Evolutionary conservation across 2,888 invertebrate species (phyloP), one percentile per base, ranked within the genome.

Genomic region (Falcaria lacertinaria): DNA sequence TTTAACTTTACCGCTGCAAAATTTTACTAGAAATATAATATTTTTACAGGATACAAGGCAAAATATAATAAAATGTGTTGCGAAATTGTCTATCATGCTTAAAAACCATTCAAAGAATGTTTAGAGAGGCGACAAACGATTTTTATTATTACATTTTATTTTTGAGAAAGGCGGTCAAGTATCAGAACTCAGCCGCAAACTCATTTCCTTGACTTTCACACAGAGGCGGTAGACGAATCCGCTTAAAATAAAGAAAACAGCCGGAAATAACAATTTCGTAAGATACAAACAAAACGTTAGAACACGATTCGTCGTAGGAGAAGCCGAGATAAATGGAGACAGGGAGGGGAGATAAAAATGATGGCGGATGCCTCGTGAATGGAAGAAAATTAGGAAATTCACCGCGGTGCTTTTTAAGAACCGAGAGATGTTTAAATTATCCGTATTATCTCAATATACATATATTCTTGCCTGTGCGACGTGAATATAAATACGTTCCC

Each of bases 241-340:
- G 80, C 75, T 85, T 86, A 79, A 72, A 73, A 75, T 71, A 80
- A 86, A 80, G 78, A 82, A 85, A 83, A 68, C 74, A 78, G 66
- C 60, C 84, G 86, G 87, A 88, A 86, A 89, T 87, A 87, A 85
- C 85, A 87, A 87, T 86, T 87, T 85, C 65, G 74, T 73, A 76
- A 79, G 82, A 84, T 82, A 87, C 84, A 87, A 86, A 85, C 81
- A 85, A 83, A 88, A 87, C 77, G 79, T 83, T 76, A 76, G 79
- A 76, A 74, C 70, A 73, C 68, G 80, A 81, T 76, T 82, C 78
- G 72, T 72, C 77, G 80, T 73, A 73, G 67, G 64, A 80, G 74
- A 73, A 75, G 70, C 73, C 61, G 74, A 84, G 85, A 87, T 88
- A 87, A 85, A 87, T 80, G 79, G 73, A 77, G 77, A 80, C 82